A percentile compares a stretch with the other conserved stretches of the same genome.
Evolutionary conservation across 2,113 vertebrate species (phyloP).

Genomic region (Irena cyanogastra): DNA sequence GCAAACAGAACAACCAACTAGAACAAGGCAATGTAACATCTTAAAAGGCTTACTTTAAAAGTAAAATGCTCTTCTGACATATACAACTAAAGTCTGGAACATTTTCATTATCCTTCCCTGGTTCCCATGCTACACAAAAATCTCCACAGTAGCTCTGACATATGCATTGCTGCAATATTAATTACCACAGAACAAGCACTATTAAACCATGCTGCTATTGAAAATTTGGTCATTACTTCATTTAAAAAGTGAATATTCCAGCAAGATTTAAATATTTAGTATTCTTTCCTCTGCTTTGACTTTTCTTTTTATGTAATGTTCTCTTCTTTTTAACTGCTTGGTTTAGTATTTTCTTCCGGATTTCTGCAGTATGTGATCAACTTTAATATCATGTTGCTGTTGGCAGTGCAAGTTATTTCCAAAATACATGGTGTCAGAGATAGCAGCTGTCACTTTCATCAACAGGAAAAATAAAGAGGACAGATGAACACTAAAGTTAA

Average conservation of each 20-base stretch:
- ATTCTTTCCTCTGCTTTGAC: background rate
- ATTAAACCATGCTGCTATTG: background rate
- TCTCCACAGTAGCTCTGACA: background rate
- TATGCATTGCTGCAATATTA: background rate
- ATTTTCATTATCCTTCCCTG: background rate
- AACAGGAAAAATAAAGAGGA: background rate
- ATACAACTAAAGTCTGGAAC: background rate
- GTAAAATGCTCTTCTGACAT: background rate
- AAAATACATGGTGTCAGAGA: background rate
- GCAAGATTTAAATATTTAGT: background rate
- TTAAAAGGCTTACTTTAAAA: background rate
- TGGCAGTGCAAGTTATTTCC: background rate
- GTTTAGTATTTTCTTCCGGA: background rate
- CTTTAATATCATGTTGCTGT: rapidly evolving
- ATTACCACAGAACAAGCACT: background rate
- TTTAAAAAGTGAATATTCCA: background rate
- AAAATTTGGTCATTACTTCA: background rate
- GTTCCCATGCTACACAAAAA: background rate
- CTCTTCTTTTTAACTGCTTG: background rate
- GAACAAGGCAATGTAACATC: background rate
- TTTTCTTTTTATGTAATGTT: background rate
- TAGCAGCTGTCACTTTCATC: background rate
- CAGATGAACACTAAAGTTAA: background rate
- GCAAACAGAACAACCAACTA: background rate
- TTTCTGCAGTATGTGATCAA: background rate